Evolutionary conservation across 2,888 invertebrate species (phyloP), one percentile per base, ranked within the genome.

Genomic region (Drosophila mayaguana): DNA sequence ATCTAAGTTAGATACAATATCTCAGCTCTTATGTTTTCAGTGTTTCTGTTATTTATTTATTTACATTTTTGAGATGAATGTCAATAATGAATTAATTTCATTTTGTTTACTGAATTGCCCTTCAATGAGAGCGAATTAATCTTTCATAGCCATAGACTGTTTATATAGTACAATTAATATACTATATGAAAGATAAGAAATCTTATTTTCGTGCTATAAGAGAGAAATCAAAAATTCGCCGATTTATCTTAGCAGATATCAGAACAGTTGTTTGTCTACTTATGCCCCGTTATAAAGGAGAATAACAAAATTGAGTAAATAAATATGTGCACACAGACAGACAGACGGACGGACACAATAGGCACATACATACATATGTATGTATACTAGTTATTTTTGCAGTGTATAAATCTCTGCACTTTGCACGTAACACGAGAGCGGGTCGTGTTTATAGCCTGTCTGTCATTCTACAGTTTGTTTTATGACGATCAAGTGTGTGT

Each of bases 391-490:
- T 36, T 53, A 20, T 46, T 62, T 54, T 54, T 25, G 20, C 22
- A 38, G 45, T 53, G 61, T 60, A 48, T 50, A 65, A 70, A 71
- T 70, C 57, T 70, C 61, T 78, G 77, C 78, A 78, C 76, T 78
- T 76, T 76, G 76, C 76, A 76, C 76, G 78, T 76, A 77, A 66
- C 56, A 69, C 54, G 60, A 70, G 56, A 40, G 32, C 48, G 51
- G 62, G 53, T 60, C 65, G 76, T 69, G 74, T 77, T 78, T 78
- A 74, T 65, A 42, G 69, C 65, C 38, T 46, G 68, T 69, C 74
- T 54, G 79, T 66, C 77, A 78, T 74, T 73, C 70, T 63, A 65
- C 63, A 78, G 79, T 77, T 77, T 61, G 56, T 69, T 78, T 78
- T 69, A 74, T 70, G 66, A 66, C 66, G 68, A 73, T 76, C 78